Conservation (phyloP, 2,888 invertebrate species). For the Zaprionus lineosus region DNA sequence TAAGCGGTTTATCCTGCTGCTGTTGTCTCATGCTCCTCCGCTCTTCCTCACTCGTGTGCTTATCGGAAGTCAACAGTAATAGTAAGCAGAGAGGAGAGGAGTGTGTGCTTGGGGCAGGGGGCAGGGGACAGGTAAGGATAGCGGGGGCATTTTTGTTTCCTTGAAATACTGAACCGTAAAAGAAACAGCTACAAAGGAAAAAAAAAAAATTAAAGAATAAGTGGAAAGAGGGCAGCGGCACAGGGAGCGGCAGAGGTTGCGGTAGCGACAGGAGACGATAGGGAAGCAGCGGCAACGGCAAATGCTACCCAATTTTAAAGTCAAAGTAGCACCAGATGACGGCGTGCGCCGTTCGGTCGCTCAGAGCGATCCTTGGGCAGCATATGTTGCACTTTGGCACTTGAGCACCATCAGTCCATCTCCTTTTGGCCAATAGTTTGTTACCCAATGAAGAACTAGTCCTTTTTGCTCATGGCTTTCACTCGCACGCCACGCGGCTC, state of each 20-base stretch:
- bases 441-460: constrained; percentile 32
- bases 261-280: too few species aligned
- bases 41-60: constrained; percentile 64
- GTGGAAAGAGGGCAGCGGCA: constrained; percentile 27
- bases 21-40: constrained; percentile 23
- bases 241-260: constrained; percentile 17
- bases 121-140: constrained; percentile 30
- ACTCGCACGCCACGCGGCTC: constrained; percentile 71
- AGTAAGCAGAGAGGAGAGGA: constrained; percentile 28
- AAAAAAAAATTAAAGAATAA: constrained; percentile 21
- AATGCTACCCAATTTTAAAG: constrained; percentile 80
- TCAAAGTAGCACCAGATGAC: constrained; percentile 82
- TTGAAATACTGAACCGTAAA: constrained; percentile 61
- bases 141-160: constrained; percentile 63
- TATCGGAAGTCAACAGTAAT: constrained; percentile 74
- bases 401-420: constrained; percentile 57
- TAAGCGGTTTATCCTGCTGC: constrained; percentile 76
- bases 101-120: too few species aligned
- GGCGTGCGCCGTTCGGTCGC: constrained; percentile 80
- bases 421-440: constrained; percentile 40
- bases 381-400: constrained; percentile 80
- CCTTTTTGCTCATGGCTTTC: constrained; percentile 67
- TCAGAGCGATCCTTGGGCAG: constrained; percentile 68
- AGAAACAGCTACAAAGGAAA: constrained; percentile 51
- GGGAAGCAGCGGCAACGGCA: constrained; percentile 48